A percentile compares a stretch with the other conserved stretches of the same genome.
Conservation (phyloP, 1,140 invertebrate genomes). For the Lordiphosa mommai region DNA sequence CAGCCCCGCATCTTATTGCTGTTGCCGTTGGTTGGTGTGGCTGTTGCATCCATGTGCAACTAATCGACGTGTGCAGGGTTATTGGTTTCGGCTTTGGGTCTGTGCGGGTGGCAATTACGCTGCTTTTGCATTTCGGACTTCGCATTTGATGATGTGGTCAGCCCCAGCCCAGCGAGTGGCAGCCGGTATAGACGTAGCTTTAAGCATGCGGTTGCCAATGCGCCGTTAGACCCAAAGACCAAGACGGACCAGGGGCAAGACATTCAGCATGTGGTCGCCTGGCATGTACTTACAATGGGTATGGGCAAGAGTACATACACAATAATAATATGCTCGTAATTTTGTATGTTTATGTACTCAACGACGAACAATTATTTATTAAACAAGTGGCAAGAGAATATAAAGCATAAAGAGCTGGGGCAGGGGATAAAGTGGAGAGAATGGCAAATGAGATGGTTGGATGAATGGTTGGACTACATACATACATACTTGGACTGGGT, state of each 20-base stretch:
- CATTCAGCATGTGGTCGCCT: conserved; percentile 48
- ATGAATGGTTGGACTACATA: conserved; percentile 5
- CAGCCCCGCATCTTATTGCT: background rate
- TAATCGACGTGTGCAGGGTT: conserved; percentile 67
- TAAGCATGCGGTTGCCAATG: conserved; percentile 46
- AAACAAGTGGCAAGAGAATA: conserved; percentile 47
- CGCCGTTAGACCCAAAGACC: conserved; percentile 41
- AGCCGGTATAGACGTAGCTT: conserved; percentile 38
- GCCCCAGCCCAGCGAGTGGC: conserved; percentile 2
- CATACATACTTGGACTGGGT: background rate
- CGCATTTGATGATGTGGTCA: conserved; percentile 67
- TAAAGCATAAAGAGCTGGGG: conserved; percentile 3
- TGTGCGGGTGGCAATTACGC: conserved; percentile 58
- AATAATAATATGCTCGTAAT: conserved; percentile 44
- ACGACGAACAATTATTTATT: conserved; percentile 64
- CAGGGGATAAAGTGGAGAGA: background rate
- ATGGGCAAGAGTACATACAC: conserved; percentile 7
- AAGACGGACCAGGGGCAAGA: conserved; percentile 8
- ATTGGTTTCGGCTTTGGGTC: conserved; percentile 54
- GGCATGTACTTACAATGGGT: conserved; percentile 7
- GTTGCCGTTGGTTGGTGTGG: conserved; percentile 9
- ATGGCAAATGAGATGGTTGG: background rate
- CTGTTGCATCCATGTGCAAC: conserved; percentile 64
- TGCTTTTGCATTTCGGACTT: conserved; percentile 58
- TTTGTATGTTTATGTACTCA: conserved; percentile 61